Conservation (phyloP, 2,113 vertebrate genomes). For the Melanerpes formicivorus region DNA sequence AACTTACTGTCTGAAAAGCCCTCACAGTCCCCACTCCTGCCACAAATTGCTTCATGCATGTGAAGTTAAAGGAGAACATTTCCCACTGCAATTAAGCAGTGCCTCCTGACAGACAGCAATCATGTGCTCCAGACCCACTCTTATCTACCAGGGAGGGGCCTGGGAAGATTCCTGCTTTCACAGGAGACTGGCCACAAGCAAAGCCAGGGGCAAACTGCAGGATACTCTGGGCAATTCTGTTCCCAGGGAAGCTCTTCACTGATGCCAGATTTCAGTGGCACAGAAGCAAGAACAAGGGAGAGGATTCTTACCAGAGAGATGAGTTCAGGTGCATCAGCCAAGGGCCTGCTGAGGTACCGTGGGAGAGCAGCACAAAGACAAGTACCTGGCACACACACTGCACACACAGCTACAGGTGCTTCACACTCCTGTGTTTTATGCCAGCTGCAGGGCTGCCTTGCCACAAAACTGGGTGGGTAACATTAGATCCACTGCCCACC, state of each 20-base stretch:
- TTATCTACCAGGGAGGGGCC: constrained; percentile 4
- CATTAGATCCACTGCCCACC: neutral
- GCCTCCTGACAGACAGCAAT: constrained; percentile 27
- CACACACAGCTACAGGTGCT: no score
- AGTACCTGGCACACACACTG: no score
- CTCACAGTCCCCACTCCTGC: neutral
- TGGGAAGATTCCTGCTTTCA: neutral
- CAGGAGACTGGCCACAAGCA: neutral
- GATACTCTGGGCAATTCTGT: neutral
- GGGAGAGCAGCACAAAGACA: neutral
- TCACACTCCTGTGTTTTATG: neutral
- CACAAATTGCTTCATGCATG: constrained; percentile 65
- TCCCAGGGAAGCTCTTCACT: neutral
- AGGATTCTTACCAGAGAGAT: neutral
- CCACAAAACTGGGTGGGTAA: neutral
- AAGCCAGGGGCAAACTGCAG: neutral
- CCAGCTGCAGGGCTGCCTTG: neutral
- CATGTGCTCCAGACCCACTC: neutral
- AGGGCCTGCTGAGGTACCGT: no score
- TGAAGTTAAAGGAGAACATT: constrained; percentile 49
- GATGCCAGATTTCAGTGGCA: fast-evolving
- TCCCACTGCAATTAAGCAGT: constrained; percentile 31
- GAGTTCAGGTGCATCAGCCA: neutral
- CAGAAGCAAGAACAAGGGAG: fast-evolving
- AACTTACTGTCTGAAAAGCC: constrained; percentile 49